Conservation (phyloP, 2,113 vertebrate species). For the Calypte anna region DNA sequence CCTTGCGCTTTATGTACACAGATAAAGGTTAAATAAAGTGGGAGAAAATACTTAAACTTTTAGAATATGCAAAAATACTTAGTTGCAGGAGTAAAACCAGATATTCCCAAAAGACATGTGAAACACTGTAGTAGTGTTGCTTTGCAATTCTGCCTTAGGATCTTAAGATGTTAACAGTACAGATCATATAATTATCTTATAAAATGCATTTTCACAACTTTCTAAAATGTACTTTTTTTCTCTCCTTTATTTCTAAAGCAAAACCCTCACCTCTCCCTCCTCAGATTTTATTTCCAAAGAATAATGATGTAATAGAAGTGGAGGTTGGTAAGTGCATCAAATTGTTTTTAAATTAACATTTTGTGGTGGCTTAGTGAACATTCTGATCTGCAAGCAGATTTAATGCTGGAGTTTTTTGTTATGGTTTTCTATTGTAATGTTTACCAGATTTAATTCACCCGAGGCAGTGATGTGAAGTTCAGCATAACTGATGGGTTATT, state of each 20-base stretch:
- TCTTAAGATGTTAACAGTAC: background rate
- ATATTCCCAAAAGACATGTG: background rate
- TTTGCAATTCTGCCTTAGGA: background rate
- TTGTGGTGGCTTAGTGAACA: background rate
- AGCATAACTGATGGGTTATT: background rate
- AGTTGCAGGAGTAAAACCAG: background rate
- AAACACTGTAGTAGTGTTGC: background rate
- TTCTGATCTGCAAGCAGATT: background rate
- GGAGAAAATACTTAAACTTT: background rate
- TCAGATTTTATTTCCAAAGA: constrained; percentile 57
- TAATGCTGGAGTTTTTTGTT: background rate
- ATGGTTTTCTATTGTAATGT: background rate
- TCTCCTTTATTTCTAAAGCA: constrained; percentile 24
- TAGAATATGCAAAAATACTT: background rate
- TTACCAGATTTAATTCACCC: background rate
- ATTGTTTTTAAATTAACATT: background rate
- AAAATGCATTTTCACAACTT: background rate
- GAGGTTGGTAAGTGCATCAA: constrained; percentile 70
- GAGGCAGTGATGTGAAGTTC: background rate
- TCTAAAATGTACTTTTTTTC: background rate
- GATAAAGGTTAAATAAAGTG: background rate
- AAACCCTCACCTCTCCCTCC: background rate
- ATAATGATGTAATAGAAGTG: constrained; percentile 47
- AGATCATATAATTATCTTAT: background rate
- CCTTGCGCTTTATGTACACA: background rate